phyloP scores from a whole-genome alignment of 1,140 invertebrate genomes.

The Colletes gigas region DNA sequence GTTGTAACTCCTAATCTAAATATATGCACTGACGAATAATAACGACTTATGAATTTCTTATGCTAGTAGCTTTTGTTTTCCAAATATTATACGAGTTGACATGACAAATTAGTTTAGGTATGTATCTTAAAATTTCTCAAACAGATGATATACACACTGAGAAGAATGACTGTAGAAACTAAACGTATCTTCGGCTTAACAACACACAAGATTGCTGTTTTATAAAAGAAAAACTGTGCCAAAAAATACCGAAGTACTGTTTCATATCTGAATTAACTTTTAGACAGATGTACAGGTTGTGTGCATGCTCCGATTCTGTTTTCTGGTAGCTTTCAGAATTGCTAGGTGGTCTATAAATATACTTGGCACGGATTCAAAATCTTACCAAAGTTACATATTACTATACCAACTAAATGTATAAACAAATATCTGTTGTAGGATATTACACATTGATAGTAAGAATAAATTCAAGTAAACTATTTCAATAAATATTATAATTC shows the following conservation, averaged over 20 bases:
- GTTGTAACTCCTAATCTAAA: background rate
- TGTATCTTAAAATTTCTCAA: background rate
- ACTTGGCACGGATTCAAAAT: conserved; percentile 65
- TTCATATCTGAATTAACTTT: conserved; percentile 31
- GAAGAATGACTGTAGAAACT: background rate
- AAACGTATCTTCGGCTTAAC: background rate
- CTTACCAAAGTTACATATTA: conserved; percentile 55
- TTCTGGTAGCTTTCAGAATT: conserved; percentile 61
- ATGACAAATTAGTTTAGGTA: background rate
- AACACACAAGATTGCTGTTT: background rate
- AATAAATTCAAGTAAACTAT: background rate
- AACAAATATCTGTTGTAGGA: conserved; percentile 35
- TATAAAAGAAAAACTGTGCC: background rate
- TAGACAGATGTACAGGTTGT: conserved; percentile 39
- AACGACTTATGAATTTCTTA: background rate
- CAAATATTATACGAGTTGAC: background rate
- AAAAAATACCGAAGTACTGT: background rate
- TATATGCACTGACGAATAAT: conserved; percentile 5
- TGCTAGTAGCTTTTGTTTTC: background rate
- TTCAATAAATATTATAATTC: background rate
- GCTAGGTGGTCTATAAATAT: conserved; percentile 67
- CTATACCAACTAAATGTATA: conserved; percentile 39
- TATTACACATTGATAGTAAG: background rate
- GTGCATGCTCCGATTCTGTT: conserved; percentile 49
- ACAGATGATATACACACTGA: background rate